Conservation (phyloP, 2,888 invertebrate genomes). For the Polyommatus icarus region DNA sequence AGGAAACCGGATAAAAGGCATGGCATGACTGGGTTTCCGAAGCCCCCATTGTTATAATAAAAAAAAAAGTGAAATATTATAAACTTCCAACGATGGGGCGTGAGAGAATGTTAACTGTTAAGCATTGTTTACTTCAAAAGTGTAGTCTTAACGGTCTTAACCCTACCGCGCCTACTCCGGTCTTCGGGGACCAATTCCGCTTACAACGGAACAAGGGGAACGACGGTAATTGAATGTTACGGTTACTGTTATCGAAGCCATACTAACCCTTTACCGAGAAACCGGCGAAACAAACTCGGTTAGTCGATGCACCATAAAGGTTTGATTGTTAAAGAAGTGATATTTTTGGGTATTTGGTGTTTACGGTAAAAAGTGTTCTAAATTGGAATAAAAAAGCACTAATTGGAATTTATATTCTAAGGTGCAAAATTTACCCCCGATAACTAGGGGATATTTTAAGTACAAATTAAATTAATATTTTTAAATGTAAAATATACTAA, state of each 20-base stretch:
- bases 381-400: too few species aligned
- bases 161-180: neutral
- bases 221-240: neutral
- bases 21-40: neutral
- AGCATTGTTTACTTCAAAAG: neutral
- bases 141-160: neutral
- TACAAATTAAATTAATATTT: too few species aligned
- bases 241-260: neutral
- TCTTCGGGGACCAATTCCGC: neutral
- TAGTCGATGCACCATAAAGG: neutral
- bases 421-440: too few species aligned
- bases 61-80: too few species aligned
- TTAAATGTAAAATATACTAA: too few species aligned
- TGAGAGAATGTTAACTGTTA: neutral
- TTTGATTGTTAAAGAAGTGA: neutral
- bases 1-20: too few species aligned
- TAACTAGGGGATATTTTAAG: too few species aligned
- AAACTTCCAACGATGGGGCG: neutral
- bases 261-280: neutral
- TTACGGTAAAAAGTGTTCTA: too few species aligned
- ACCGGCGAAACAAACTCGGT: neutral
- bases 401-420: too few species aligned
- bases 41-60: too few species aligned
- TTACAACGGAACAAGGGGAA: neutral
- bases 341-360: too few species aligned